Base-by-base conservation (phyloP, 2,113 vertebrate genomes). In the Jaculus jaculus region DNA sequence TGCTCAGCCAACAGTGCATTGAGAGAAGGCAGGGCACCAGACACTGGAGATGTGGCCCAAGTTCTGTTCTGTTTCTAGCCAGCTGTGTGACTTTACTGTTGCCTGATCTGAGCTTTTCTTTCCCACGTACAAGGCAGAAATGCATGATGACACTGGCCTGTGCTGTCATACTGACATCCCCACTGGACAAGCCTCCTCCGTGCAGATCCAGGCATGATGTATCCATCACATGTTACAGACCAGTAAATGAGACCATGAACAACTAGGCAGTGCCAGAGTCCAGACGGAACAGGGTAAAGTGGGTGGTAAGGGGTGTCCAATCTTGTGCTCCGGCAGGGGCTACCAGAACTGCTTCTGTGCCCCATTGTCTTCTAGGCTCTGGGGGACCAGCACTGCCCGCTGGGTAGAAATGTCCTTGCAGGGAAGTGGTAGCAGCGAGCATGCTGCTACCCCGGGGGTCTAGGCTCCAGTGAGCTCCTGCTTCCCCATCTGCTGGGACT, bases 91-190 rank as follows among this genome's bases (percentile, higher is more conserved):
- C 39, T n/a, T 77, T 37, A 61, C 20, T 6, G 3, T 7, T 32
- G 72, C 37, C 69, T 17, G 21, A 81, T 47, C 71, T 69, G 66
- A 81, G 26, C 58, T 34, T n/a, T 63, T 58, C 58, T 87, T 39
- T 51, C 69, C 30, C 47, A 11, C 7, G 26, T 51, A 8, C 34
- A 84, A 87, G 42, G 54, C 18, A 63, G 83, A 26, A 3, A 5
- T 2, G 7, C 1, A 11, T 8, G 20, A 11, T 8, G 20, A 28
- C 51, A 71, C 0, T 37, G 24, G 34, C 51, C n/a, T 42, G 2
- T 39, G 34, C 20, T 26, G 32, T 69, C 28, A 87, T 3, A 47
- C 26, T 78, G 24, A 83, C 47, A 32, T 21, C 11, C 30, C 13
- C 42, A 73, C 12, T 5, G 0, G 61, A 60, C 26, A 66, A 37